phyloP scores from a whole-genome alignment of 2,113 vertebrate species.

The Emydocephalus ijimae region DNA sequence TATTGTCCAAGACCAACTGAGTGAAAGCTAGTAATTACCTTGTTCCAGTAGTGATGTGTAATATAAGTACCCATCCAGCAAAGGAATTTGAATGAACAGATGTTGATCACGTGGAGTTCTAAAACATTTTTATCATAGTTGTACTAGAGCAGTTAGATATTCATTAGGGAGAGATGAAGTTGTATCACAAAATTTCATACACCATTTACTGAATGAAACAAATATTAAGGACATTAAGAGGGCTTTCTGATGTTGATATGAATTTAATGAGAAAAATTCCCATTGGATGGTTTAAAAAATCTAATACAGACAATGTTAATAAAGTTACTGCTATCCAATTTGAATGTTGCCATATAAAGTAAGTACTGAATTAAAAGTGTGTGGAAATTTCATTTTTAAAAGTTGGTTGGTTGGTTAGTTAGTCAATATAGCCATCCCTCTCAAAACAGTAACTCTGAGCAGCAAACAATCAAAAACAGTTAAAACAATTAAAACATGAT shows the following conservation, averaged over 20 bases:
- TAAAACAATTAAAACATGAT: background rate
- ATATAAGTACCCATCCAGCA: conserved; percentile 56
- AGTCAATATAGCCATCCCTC: background rate
- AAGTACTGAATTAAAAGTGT: background rate
- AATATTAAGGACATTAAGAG: conserved; percentile 33
- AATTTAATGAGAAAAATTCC: conserved; percentile 23
- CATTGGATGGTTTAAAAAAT: background rate
- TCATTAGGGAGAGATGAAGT: conserved; percentile 44
- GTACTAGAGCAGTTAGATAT: conserved; percentile 10
- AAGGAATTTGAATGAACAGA: conserved; percentile 63
- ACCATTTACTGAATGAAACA: conserved; percentile 33
- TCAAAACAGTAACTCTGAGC: background rate
- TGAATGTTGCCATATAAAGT: conserved; percentile 27
- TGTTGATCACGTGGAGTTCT: conserved; percentile 54
- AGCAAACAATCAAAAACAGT: background rate
- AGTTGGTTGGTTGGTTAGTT: background rate
- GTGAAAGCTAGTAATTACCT: conserved; percentile 40
- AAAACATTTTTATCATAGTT: conserved; percentile 35
- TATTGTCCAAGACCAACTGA: background rate
- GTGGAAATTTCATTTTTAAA: background rate
- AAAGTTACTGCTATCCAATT: background rate
- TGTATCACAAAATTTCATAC: conserved; percentile 16
- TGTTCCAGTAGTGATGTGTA: conserved; percentile 64
- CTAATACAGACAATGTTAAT: background rate
- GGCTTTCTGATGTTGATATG: conserved; percentile 24